Conservation (phyloP, 2,797 vertebrate species). For the Characodon lateralis region DNA sequence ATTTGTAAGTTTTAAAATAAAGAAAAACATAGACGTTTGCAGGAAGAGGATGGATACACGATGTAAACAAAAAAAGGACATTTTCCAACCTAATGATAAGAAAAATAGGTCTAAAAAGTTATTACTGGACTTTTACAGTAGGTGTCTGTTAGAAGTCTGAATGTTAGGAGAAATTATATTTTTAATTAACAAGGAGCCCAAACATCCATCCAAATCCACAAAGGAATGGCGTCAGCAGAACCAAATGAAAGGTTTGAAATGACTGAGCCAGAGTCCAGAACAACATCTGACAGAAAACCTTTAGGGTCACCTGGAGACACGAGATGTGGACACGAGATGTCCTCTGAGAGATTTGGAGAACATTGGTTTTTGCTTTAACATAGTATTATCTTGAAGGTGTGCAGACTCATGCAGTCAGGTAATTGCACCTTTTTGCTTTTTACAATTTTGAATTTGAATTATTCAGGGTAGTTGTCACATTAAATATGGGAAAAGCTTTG, state of each 20-base stretch:
- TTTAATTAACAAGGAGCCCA: background rate
- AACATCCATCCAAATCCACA: background rate
- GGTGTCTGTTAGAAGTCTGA: background rate
- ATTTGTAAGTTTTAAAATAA: too few relatives aligned
- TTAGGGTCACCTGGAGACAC: background rate
- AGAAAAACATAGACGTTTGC: too few relatives aligned
- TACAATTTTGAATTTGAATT: too few relatives aligned
- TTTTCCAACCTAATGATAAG: too few relatives aligned
- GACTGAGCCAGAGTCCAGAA: background rate
- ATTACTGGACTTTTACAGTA: too few relatives aligned
- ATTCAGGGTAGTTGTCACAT: too few relatives aligned
- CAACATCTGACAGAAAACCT: background rate
- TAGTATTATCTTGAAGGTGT: background rate
- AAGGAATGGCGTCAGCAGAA: background rate
- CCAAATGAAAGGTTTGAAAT: background rate
- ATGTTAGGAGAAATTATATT: background rate
- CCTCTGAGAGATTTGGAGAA: background rate
- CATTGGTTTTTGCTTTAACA: background rate
- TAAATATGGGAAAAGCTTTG: too few relatives aligned
- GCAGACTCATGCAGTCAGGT: too few relatives aligned
- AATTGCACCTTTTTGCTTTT: too few relatives aligned
- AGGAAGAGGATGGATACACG: too few relatives aligned
- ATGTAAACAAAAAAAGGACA: too few relatives aligned
- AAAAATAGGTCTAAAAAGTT: too few relatives aligned
- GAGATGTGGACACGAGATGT: background rate